A percentile compares a stretch with the other conserved stretches of the same genome.
phyloP scores from a whole-genome alignment of 2,888 invertebrate species.

The Acleris cristana region DNA sequence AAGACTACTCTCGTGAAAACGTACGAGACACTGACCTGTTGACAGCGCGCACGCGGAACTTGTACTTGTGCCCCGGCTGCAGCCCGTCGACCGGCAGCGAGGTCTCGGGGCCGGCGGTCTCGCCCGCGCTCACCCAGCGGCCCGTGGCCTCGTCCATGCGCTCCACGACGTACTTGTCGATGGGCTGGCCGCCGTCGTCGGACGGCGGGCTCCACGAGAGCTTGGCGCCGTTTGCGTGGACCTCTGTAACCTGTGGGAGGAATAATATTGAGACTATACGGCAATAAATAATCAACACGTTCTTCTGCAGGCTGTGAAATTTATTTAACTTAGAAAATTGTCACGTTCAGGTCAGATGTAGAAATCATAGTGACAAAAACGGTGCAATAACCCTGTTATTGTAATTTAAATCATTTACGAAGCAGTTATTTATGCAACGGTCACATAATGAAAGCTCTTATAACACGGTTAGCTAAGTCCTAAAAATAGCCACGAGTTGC shows the following conservation, averaged over 20 bases:
- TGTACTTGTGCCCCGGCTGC: conserved; percentile 97
- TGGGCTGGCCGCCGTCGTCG: conserved; percentile 97
- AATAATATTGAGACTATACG: background rate
- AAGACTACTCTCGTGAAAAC: no score
- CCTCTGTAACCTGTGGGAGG: conserved; percentile 85
- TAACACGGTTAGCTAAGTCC: no score
- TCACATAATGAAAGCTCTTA: no score
- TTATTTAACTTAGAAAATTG: no score
- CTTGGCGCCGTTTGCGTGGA: conserved; percentile 95
- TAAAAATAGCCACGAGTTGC: no score
- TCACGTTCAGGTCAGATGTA: no score
- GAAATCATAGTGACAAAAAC: no score
- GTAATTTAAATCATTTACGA: no score
- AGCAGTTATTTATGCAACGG: no score
- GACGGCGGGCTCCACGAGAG: conserved; percentile 96
- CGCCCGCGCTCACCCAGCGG: conserved; percentile 97
- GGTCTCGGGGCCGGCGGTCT: conserved; percentile 93
- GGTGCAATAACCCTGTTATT: no score
- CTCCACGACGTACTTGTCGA: conserved; percentile 97
- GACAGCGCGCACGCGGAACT: conserved; percentile 97
- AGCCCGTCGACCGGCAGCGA: conserved; percentile 91
- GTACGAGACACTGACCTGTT: conserved; percentile 85
- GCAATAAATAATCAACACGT: no score
- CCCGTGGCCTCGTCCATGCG: conserved; percentile 97
- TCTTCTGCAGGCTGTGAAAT: no score